Conservation (phyloP, 2,797 vertebrate genomes). For the Bovichtus diacanthus region DNA sequence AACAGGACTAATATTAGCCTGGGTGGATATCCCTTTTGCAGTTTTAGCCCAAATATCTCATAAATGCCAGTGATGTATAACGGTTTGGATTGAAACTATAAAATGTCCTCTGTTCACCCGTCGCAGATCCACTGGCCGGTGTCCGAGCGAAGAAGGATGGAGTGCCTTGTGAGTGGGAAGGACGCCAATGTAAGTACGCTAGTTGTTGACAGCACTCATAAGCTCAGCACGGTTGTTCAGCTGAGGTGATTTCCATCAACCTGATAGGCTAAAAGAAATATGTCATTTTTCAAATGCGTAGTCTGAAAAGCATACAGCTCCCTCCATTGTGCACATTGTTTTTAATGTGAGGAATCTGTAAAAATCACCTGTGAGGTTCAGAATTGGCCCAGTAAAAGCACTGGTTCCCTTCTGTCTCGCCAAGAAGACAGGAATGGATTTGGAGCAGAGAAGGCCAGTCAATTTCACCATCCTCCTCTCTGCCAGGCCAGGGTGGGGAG, state of each 20-base stretch:
- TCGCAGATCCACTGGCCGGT: slow-evolving; percentile 97
- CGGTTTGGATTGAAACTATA: slow-evolving; percentile 57
- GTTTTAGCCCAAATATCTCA: slow-evolving; percentile 45
- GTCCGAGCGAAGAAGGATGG: slow-evolving; percentile 92
- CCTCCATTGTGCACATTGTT: slow-evolving; percentile 15
- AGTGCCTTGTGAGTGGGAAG: slow-evolving; percentile 96
- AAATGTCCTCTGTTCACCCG: slow-evolving; percentile 50
- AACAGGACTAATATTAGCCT: slow-evolving; percentile 64
- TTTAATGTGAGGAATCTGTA: slow-evolving; percentile 40
- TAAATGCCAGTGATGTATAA: slow-evolving; percentile 72
- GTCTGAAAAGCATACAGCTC: slow-evolving; percentile 11
- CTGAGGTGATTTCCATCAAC: slow-evolving; percentile 43
- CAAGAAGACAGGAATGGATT: slow-evolving; percentile 47
- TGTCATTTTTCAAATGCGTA: not conserved
- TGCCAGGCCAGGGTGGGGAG: slow-evolving; percentile 34
- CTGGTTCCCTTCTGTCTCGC: slow-evolving; percentile 63
- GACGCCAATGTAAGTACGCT: slow-evolving; percentile 93
- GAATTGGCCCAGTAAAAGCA: slow-evolving; percentile 55
- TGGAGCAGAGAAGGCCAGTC: slow-evolving; percentile 21
- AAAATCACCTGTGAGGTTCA: slow-evolving; percentile 51
- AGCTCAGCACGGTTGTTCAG: slow-evolving; percentile 24
- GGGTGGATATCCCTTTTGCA: slow-evolving; percentile 63
- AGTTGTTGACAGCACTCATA: slow-evolving; percentile 24
- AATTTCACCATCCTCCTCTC: slow-evolving; percentile 20
- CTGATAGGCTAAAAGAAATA: slow-evolving; percentile 15